Evolutionary conservation across 2,113 vertebrate genomes (phyloP).

Genomic region (Procapra przewalskii): DNA sequence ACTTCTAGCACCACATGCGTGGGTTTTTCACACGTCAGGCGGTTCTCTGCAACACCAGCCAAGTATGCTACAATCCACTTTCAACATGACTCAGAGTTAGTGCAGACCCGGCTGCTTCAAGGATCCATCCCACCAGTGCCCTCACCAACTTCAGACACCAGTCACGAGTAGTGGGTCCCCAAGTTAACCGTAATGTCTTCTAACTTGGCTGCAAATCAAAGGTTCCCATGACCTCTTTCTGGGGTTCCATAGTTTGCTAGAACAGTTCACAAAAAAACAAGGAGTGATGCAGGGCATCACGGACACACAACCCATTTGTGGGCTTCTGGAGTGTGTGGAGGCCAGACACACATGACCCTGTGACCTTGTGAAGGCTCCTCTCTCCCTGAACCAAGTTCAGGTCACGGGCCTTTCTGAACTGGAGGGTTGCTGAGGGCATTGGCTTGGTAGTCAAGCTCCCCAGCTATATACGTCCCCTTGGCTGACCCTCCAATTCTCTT

Average conservation of each 20-base stretch:
- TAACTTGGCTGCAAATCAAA: neutral
- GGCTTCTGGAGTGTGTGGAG: neutral
- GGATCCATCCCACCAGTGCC: neutral
- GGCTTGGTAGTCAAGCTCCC: no score
- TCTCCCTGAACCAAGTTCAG: neutral
- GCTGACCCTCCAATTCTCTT: neutral
- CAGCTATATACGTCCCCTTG: neutral
- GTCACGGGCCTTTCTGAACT: neutral
- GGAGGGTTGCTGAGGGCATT: neutral
- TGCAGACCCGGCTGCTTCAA: neutral
- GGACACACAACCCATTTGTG: rapidly evolving
- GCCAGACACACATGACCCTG: rapidly evolving
- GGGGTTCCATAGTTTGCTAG: neutral
- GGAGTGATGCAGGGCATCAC: neutral
- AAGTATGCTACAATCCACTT: neutral
- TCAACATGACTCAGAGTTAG: neutral
- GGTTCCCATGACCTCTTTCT: neutral
- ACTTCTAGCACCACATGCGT: rapidly evolving
- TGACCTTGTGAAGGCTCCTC: neutral
- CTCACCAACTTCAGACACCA: neutral
- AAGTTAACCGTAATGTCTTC: neutral
- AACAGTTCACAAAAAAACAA: neutral
- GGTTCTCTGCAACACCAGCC: neutral
- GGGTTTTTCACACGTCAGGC: neutral
- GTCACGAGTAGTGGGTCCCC: neutral